Percentiles rank a stretch among this genome's conserved stretches.
Conservation (phyloP, 1,140 invertebrate genomes). For the Scaptodrosophila lebanonensis region DNA sequence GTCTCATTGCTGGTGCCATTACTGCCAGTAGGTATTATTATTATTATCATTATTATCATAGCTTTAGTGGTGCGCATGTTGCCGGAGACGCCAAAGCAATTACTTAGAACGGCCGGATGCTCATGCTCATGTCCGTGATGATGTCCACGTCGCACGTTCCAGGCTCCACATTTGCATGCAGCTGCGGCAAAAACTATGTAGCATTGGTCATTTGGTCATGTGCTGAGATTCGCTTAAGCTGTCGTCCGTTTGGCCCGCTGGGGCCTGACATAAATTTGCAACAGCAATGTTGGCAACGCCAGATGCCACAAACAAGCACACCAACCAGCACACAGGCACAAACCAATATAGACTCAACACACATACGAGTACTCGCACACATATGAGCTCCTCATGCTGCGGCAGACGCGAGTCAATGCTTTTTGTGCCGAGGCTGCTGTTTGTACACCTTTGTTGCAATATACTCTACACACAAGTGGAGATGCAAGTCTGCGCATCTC, state of each 20-base stretch:
- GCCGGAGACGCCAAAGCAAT: conserved; percentile 56
- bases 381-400: too few relatives aligned
- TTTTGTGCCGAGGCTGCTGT: conserved; percentile 12
- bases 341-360: too few relatives aligned
- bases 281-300: too few relatives aligned
- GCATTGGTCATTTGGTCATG: too few relatives aligned
- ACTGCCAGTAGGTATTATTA: conserved; percentile 42
- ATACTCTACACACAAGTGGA: too few relatives aligned
- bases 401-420: too few relatives aligned
- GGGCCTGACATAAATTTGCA: conserved; percentile 12
- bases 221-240: not conserved
- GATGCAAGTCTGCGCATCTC: too few relatives aligned
- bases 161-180: conserved; percentile 32
- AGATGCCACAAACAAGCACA: too few relatives aligned
- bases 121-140: conserved; percentile 3
- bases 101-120: conserved; percentile 42
- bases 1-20: conserved; percentile 55
- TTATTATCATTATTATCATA: conserved; percentile 39
- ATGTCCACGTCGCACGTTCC: conserved; percentile 9
- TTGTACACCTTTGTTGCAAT: conserved; percentile 22
- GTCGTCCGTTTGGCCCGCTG: not conserved
- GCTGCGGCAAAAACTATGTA: not conserved
- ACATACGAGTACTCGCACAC: too few relatives aligned
- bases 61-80: conserved; percentile 38
- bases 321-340: too few relatives aligned